Conservation (phyloP, 2,888 invertebrate genomes). For the Drosophila nigritarsus region DNA sequence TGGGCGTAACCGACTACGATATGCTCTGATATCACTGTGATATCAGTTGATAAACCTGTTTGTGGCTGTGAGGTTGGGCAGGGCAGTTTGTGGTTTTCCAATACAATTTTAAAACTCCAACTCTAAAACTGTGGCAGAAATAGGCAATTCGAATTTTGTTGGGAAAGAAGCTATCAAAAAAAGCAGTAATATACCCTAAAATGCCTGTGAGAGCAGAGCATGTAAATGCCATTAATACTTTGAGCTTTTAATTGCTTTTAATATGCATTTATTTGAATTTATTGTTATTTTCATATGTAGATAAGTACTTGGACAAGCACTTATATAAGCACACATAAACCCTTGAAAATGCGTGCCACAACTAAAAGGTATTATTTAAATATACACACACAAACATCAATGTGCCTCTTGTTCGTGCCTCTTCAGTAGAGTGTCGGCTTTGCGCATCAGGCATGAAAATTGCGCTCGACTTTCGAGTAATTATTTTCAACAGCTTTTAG, state of each 20-base stretch:
- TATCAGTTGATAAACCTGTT: neutral
- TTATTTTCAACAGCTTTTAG: constrained; percentile 73
- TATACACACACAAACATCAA: neutral
- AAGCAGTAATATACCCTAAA: neutral
- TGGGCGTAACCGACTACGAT: neutral
- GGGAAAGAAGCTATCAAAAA: too few species aligned
- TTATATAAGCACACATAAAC: neutral
- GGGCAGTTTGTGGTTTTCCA: neutral
- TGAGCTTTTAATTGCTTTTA: neutral
- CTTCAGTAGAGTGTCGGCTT: constrained; percentile 10
- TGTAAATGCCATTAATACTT: neutral
- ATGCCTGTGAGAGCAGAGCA: neutral
- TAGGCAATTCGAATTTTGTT: too few species aligned
- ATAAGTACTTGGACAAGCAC: constrained; percentile 4
- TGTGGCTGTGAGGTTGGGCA: neutral
- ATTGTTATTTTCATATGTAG: neutral
- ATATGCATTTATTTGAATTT: constrained; percentile 3
- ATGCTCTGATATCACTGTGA: neutral
- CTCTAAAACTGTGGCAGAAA: too few species aligned
- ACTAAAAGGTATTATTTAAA: constrained; percentile 11
- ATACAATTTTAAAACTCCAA: too few species aligned
- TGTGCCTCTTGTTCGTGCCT: constrained; percentile 14
- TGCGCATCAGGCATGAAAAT: constrained; percentile 34
- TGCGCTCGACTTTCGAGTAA: constrained; percentile 62
- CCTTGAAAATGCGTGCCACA: constrained; percentile 12